A percentile compares a stretch with the other conserved stretches of the same genome.
Conservation (phyloP, 1,140 invertebrate genomes). For the Apolygus lucorum region DNA sequence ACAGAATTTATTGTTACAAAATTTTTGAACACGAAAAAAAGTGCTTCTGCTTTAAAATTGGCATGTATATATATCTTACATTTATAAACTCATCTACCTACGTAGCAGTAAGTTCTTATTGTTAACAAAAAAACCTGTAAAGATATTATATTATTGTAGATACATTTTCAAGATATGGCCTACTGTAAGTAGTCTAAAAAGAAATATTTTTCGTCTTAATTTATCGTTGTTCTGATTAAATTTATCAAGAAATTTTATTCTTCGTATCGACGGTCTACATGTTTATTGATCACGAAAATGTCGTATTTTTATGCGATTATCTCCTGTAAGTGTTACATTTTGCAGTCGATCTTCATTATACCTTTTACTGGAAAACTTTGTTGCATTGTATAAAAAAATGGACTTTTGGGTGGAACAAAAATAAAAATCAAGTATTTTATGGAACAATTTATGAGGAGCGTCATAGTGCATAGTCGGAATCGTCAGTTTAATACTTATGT, state of each 20-base stretch:
- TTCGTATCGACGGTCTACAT: background rate
- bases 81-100: background rate
- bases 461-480: no score
- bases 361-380: no score
- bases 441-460: no score
- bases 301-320: background rate
- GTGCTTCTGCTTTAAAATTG: background rate
- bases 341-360: background rate
- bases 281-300: background rate
- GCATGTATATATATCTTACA: background rate
- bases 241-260: background rate
- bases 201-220: background rate
- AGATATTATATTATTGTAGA: conserved; percentile 8
- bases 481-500: no score
- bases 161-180: background rate
- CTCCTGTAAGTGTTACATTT: background rate
- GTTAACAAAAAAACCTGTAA: background rate
- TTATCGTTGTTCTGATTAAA: background rate
- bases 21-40: background rate
- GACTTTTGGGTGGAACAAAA: no score
- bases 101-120: background rate
- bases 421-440: no score
- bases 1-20: conserved; percentile 4
- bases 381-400: no score
- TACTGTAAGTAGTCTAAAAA: background rate